Evolutionary conservation across 2,888 invertebrate genomes (phyloP).

Genomic region (Dasypolia templi): DNA sequence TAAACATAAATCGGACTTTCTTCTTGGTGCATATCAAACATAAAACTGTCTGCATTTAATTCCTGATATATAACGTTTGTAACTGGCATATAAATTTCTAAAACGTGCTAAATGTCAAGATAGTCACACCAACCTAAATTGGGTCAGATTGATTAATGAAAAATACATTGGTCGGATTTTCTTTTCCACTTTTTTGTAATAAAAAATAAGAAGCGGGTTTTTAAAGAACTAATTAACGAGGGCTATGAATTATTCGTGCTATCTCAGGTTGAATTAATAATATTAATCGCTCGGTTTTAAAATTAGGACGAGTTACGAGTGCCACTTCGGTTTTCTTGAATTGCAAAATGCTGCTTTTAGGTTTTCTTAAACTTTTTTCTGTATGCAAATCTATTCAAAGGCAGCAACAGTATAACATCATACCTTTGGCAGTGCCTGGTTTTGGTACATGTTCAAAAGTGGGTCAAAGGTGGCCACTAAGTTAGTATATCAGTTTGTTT

Average conservation of each 20-base stretch:
- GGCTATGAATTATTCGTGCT: conserved; percentile 45
- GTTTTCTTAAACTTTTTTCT: not conserved
- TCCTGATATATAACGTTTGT: conserved; percentile 55
- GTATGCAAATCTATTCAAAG: not conserved
- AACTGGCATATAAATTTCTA: conserved; percentile 51
- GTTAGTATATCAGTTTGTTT: too few species aligned
- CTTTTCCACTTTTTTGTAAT: conserved; percentile 36
- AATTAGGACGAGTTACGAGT: conserved; percentile 6
- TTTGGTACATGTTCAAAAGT: not conserved
- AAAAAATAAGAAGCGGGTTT: conserved; percentile 50
- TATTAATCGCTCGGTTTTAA: not conserved
- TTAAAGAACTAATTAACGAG: conserved; percentile 50
- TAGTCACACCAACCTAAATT: conserved; percentile 58
- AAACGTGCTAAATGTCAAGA: conserved; percentile 51
- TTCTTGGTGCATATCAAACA: conserved; percentile 21
- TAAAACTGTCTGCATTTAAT: conserved; percentile 24
- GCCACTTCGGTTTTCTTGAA: conserved; percentile 19
- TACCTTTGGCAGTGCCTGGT: not conserved
- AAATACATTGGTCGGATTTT: conserved; percentile 42
- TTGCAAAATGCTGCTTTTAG: not conserved
- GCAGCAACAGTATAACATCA: not conserved
- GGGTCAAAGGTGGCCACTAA: too few species aligned
- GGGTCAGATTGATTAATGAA: conserved; percentile 63
- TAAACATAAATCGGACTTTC: conserved; percentile 12
- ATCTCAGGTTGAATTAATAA: conserved; percentile 30